phyloP scores from a whole-genome alignment of 2,888 invertebrate genomes.

The Cephonodes hylas region DNA sequence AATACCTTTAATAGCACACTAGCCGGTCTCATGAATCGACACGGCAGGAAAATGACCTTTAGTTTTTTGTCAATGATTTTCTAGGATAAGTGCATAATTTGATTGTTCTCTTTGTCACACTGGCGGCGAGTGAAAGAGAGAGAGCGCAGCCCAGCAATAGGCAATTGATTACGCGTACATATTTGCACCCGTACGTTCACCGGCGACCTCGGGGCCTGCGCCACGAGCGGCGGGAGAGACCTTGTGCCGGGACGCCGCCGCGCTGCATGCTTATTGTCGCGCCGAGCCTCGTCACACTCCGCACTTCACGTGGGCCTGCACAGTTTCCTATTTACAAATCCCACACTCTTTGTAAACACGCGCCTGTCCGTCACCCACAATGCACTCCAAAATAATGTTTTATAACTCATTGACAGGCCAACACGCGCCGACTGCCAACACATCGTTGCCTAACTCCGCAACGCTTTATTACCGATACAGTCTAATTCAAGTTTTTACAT shows the following conservation, averaged over 20 bases:
- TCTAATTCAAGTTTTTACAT: constrained; percentile 1
- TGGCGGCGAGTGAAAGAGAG: constrained; percentile 30
- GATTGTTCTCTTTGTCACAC: constrained; percentile 23
- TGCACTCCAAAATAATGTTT: constrained; percentile 1
- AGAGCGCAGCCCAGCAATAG: constrained; percentile 26
- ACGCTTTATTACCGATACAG: constrained; percentile 1
- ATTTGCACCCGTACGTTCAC: constrained; percentile 67
- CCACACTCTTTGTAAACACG: constrained; percentile 33
- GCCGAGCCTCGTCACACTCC: constrained; percentile 17
- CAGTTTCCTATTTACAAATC: constrained; percentile 30
- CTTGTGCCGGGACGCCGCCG: constrained; percentile 57
- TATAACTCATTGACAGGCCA: background rate
- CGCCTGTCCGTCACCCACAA: background rate
- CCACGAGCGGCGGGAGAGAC: constrained; percentile 47
- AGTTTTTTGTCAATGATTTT: constrained; percentile 4
- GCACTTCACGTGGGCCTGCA: constrained; percentile 33
- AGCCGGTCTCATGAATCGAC: background rate
- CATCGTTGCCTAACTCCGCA: background rate
- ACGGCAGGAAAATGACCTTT: constrained; percentile 1
- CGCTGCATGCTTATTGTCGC: constrained; percentile 37
- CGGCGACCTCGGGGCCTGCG: constrained; percentile 58
- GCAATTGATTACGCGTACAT: constrained; percentile 52
- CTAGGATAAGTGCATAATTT: constrained; percentile 10
- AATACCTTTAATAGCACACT: background rate
- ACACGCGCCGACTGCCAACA: background rate